These are phyloP conservation scores for Hybognathus amarus DNA, from an alignment of 2,797 vertebrate genomes.

Conservation along the genomic window DNA sequence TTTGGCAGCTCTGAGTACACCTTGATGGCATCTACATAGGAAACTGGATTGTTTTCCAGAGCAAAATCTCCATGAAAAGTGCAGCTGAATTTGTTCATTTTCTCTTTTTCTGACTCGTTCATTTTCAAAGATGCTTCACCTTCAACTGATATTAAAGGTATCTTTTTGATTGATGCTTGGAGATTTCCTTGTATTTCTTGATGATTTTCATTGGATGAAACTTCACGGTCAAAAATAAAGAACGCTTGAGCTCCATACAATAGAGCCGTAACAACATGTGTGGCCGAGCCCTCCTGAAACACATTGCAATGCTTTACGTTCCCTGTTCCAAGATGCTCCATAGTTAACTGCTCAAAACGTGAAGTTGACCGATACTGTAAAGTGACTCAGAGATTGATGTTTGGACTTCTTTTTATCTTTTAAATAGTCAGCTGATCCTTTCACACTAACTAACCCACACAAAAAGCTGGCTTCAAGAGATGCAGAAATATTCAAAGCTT, in stretches of 20 bases:
- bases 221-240: slow-evolving; percentile 69
- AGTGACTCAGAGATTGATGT: slow-evolving; percentile 55
- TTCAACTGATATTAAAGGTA: slow-evolving; percentile 35
- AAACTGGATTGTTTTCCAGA: slow-evolving; percentile 60
- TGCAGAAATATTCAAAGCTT: slow-evolving; percentile 53
- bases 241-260: slow-evolving; percentile 72
- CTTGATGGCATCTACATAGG: slow-evolving; percentile 59
- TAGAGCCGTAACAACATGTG: slow-evolving; percentile 69
- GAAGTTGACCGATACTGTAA: slow-evolving; percentile 59
- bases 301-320: slow-evolving; percentile 55
- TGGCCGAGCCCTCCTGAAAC: slow-evolving; percentile 63
- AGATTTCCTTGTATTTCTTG: slow-evolving; percentile 64
- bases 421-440: slow-evolving; percentile 61
- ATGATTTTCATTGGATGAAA: slow-evolving; percentile 55
- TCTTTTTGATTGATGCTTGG: slow-evolving; percentile 61
- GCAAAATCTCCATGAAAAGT: slow-evolving; percentile 70
- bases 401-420: slow-evolving; percentile 57
- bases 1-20: slow-evolving; percentile 65
- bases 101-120: slow-evolving; percentile 51
- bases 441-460: slow-evolving; percentile 51
- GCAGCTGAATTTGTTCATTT: slow-evolving; percentile 65
- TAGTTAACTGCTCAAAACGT: slow-evolving; percentile 62
- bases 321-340: slow-evolving; percentile 64
- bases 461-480: slow-evolving; percentile 61
- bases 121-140: slow-evolving; percentile 57